Percentiles rank a stretch among this genome's conserved stretches.
Conservation (phyloP, 2,888 invertebrate genomes). For the Rhagonycha fulva region DNA sequence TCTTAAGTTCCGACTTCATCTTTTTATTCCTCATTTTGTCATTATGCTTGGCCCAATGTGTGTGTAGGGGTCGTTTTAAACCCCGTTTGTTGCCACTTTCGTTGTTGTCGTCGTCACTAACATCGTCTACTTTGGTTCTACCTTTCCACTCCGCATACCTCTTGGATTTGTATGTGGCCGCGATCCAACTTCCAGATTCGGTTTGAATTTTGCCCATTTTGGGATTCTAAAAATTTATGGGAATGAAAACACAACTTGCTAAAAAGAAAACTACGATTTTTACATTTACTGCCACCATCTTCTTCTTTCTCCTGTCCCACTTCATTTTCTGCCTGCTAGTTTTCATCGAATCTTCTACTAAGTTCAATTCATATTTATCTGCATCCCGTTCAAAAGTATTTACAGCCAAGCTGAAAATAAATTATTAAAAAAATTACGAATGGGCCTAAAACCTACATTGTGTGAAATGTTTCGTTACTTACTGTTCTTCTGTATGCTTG, state of each 20-base stretch:
- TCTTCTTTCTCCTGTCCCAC: slow-evolving; percentile 97
- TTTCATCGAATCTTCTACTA: slow-evolving; percentile 78
- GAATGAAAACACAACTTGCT: background rate
- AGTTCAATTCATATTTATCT: slow-evolving; percentile 77
- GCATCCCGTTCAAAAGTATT: slow-evolving; percentile 82
- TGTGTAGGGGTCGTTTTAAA: slow-evolving; percentile 55
- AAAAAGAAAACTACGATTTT: slow-evolving; percentile 34
- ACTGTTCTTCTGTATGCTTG: slow-evolving; percentile 84
- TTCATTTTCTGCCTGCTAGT: slow-evolving; percentile 67
- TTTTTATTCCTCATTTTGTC: slow-evolving; percentile 69
- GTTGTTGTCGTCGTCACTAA: slow-evolving; percentile 56
- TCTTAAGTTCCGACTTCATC: slow-evolving; percentile 64
- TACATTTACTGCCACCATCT: slow-evolving; percentile 80
- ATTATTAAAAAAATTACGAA: slow-evolving; percentile 8
- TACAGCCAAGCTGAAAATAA: slow-evolving; percentile 66
- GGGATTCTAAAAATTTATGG: slow-evolving; percentile 51
- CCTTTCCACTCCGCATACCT: slow-evolving; percentile 87
- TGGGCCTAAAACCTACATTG: background rate
- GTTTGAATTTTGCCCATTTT: slow-evolving; percentile 84
- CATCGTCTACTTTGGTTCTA: slow-evolving; percentile 64
- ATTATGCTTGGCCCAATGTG: slow-evolving; percentile 81
- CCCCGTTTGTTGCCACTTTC: slow-evolving; percentile 35
- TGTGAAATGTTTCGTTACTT: slow-evolving; percentile 38
- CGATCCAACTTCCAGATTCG: slow-evolving; percentile 93
- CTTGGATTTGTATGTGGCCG: slow-evolving; percentile 92